A percentile compares a stretch with the other conserved stretches of the same genome.
These are phyloP conservation scores for Willowsia nigromaculata DNA, from an alignment of 2,888 invertebrate genomes.

Conservation along the genomic window DNA sequence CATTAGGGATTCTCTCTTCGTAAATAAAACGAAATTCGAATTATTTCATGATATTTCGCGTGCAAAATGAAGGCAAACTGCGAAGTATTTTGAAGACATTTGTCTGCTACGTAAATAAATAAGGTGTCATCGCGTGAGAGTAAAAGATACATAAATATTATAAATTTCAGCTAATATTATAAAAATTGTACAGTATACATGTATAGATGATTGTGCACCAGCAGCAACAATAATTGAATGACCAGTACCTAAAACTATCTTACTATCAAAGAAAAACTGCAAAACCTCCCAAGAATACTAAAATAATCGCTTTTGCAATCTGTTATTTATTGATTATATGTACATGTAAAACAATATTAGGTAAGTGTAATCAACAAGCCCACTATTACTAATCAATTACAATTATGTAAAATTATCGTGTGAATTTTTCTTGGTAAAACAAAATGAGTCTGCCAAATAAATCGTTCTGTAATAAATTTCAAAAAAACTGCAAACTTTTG, in stretches of 20 bases:
- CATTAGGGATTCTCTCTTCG: not conserved
- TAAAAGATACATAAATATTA: not conserved
- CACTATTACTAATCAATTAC: not conserved
- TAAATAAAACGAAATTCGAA: not conserved
- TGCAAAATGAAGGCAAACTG: not conserved
- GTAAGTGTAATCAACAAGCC: not conserved
- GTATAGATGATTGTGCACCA: constrained; percentile 14
- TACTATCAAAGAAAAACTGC: not conserved
- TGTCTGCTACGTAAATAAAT: not conserved
- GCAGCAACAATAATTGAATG: constrained; percentile 40
- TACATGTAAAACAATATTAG: no score
- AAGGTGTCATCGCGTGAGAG: no score
- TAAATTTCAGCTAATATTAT: no score
- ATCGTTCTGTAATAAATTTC: constrained; percentile 40
- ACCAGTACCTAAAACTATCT: constrained; percentile 60
- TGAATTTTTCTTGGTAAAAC: constrained; percentile 33
- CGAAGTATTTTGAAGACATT: not conserved
- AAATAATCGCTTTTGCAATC: constrained; percentile 43
- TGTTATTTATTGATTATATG: constrained; percentile 12
- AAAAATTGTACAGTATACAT: no score
- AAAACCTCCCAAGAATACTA: not conserved
- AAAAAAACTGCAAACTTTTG: not conserved
- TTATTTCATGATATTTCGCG: not conserved
- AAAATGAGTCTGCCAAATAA: constrained; percentile 62
- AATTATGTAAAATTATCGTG: no score